Evolutionary conservation across 2,797 vertebrate species (phyloP), one percentile per base, ranked within the genome.

Genomic region (Phaenicophaeus curvirostris): DNA sequence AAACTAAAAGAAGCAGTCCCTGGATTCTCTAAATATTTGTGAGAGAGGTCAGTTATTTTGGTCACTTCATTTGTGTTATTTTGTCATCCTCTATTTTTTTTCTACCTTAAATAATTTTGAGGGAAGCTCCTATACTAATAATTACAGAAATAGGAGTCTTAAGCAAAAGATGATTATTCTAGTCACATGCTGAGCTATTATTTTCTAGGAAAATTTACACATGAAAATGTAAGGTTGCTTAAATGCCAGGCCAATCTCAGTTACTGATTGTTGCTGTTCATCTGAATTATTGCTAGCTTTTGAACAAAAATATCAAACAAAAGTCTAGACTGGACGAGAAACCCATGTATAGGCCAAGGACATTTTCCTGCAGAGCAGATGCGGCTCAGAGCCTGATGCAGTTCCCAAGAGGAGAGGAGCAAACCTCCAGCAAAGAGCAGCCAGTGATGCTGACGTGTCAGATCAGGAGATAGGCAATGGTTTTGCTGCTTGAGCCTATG

Each of bases 181-280:
- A 57, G 41, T 69, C 83, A 65, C 35, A 87, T 28, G 8, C 15
- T 66, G 39, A 77, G 12, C 18, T 86, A 33, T 61, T 79, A 75
- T 59, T 92, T 88, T 71, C 74, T 67, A 72, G 51, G 31, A 83
- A 87, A 88, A 63, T 88, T 62, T 72, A 51, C 46, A 59, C 30
- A 33, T 51, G 59, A 82, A 87, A 71, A 78, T 80, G 61, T 7
- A 9, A 76, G 4, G 11, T 71, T 80, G 11, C 16, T 41, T 85
- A 80, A 85, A 90, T 63, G 7, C 24, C n/a, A 85, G 33, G 48
- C 63, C 5, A 80, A 30, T 9, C 42, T 73, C 20, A 46, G 20
- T 71, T 78, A 59, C 53, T 63, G 33, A 20, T 27, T 51, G 50
- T 50, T 69, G 33, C 9, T 23, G 39, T 79, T 93, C 17, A 19